Evolutionary conservation across 37 sponge, comb jelly and placozoan species (phyloP).

Genomic region (Cliona cf. orientalis): DNA sequence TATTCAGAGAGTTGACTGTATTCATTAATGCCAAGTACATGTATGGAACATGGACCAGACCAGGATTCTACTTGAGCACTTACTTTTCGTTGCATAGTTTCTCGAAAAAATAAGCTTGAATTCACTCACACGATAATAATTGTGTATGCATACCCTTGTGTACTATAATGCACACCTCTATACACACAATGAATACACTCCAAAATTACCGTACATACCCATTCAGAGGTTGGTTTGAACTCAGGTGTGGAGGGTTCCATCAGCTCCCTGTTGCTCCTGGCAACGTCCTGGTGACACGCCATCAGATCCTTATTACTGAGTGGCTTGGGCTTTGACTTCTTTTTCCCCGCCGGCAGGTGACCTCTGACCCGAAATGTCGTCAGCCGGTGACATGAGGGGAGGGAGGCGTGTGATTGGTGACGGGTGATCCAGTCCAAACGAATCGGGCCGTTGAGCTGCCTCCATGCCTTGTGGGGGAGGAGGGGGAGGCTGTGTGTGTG

Average conservation of each 20-base stretch:
- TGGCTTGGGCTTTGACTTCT: constrained; percentile 9
- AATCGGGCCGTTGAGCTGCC: neutral
- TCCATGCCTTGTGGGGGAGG: neutral
- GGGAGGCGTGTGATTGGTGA: too few species aligned
- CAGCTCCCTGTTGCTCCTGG: constrained; percentile 47
- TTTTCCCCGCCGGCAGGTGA: too few species aligned
- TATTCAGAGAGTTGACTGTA: too few species aligned
- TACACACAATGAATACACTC: constrained; percentile 32
- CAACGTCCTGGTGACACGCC: constrained; percentile 63
- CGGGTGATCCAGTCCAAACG: neutral
- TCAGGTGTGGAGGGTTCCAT: constrained; percentile 71
- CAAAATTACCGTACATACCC: constrained; percentile 59
- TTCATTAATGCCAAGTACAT: too few species aligned
- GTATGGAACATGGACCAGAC: neutral
- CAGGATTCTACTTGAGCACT: constrained; percentile 4
- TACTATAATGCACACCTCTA: constrained; percentile 7
- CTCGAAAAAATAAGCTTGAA: too few species aligned
- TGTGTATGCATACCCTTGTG: too few species aligned
- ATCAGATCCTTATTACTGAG: constrained; percentile 24
- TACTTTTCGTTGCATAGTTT: constrained; percentile 95
- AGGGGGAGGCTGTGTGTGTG: constrained; percentile 3
- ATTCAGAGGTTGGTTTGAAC: constrained; percentile 84
- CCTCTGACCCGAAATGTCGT: too few species aligned
- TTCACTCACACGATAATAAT: too few species aligned
- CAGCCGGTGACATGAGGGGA: too few species aligned